Evolutionary conservation across 2,113 vertebrate species (phyloP).

Genomic region (Phaethornis superciliosus): DNA sequence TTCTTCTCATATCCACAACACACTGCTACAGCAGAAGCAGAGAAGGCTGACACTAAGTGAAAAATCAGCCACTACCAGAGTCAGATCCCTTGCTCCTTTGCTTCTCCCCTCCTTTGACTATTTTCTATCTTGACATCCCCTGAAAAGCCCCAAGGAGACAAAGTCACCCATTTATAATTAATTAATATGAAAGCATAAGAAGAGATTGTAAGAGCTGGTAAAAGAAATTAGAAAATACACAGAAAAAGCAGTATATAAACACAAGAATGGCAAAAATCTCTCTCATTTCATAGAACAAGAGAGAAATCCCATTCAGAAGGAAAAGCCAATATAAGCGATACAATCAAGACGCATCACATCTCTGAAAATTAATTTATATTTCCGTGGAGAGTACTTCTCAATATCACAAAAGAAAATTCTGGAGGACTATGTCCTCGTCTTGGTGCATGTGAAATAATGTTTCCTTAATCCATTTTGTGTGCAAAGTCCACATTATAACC

Average conservation of each 20-base stretch:
- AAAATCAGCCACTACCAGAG: background rate
- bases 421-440: background rate
- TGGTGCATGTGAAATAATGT: background rate
- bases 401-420: background rate
- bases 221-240: background rate
- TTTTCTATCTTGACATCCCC: background rate
- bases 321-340: background rate
- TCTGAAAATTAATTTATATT: background rate
- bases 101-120: background rate
- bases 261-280: background rate
- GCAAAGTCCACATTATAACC: background rate
- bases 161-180: background rate
- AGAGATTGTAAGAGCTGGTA: background rate
- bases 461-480: background rate
- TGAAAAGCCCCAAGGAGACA: background rate
- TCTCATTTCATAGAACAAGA: background rate
- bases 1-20: background rate
- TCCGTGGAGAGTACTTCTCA: background rate
- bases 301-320: background rate
- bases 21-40: background rate
- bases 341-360: background rate
- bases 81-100: background rate
- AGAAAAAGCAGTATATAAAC: background rate
- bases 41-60: background rate
- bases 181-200: background rate